These are phyloP conservation scores for Pectinophora gossypiella DNA, from an alignment of 1,140 invertebrate species.

Conservation along the genomic window DNA sequence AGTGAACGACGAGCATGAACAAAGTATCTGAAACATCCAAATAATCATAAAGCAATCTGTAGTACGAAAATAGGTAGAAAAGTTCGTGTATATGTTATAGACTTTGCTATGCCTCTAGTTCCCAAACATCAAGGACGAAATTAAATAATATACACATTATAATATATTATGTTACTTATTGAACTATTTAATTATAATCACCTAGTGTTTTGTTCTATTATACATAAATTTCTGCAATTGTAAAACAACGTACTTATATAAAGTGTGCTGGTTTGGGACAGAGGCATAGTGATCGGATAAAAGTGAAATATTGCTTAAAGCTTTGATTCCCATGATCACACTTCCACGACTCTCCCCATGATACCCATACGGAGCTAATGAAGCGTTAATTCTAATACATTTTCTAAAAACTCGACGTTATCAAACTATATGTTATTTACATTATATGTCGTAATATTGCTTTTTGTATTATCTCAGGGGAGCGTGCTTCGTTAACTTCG, in stretches of 20 bases:
- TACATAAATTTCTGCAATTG: not conserved
- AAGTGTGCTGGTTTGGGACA: constrained; percentile 20
- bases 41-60: constrained; percentile 53
- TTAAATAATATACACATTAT: not conserved
- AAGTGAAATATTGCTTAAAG: constrained; percentile 67
- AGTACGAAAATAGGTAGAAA: constrained; percentile 69
- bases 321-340: constrained; percentile 73
- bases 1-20: constrained; percentile 17
- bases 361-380: constrained; percentile 49
- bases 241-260: constrained; percentile 12
- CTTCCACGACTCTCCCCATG: constrained; percentile 54
- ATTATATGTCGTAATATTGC: constrained; percentile 74
- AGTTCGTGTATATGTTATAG: constrained; percentile 44
- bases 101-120: constrained; percentile 42
- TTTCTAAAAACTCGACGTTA: constrained; percentile 71
- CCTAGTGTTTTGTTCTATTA: too few species aligned
- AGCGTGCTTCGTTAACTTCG: constrained; percentile 63
- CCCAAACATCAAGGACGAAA: not conserved
- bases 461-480: constrained; percentile 69
- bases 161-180: not conserved
- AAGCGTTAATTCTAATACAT: constrained; percentile 69
- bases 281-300: constrained; percentile 47
- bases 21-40: constrained; percentile 51
- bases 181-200: not conserved
- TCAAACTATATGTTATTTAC: constrained; percentile 74